These are phyloP conservation scores for Nowickia ferox DNA, from an alignment of 2,888 invertebrate species.

Conservation along the genomic window DNA sequence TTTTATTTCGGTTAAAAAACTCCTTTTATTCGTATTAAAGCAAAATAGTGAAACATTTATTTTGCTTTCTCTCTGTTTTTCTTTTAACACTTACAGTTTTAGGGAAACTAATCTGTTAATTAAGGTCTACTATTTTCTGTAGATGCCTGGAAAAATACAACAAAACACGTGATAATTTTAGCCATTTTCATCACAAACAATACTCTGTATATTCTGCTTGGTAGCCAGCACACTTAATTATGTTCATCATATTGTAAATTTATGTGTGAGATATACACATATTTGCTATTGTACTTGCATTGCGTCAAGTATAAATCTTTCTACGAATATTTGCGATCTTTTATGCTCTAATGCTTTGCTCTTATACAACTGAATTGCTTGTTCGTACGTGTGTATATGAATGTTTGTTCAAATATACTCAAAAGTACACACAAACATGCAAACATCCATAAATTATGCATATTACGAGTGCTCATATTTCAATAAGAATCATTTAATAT, in stretches of 20 bases:
- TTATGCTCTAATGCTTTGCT: conserved; percentile 1
- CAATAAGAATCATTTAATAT: conserved; percentile 66
- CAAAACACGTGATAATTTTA: no score
- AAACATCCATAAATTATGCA: conserved; percentile 44
- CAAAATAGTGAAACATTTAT: no score
- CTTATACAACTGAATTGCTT: background rate
- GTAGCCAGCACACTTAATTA: conserved; percentile 26
- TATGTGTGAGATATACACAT: conserved; percentile 11
- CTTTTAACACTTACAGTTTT: no score
- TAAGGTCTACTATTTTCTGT: no score
- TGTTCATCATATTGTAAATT: conserved; percentile 26
- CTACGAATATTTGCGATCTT: conserved; percentile 5
- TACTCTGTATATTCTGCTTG: background rate
- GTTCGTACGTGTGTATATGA: conserved; percentile 7
- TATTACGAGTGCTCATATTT: conserved; percentile 50
- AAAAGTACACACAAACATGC: background rate
- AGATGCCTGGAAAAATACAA: no score
- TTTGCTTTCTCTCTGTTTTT: no score
- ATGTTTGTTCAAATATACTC: background rate
- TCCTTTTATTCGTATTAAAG: no score
- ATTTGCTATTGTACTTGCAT: conserved; percentile 10
- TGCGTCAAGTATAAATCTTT: conserved; percentile 41
- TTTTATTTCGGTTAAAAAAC: no score
- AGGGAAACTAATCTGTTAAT: no score
- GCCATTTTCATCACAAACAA: no score